A percentile compares a stretch with the other conserved stretches of the same genome.
Conservation (phyloP, 2,888 invertebrate genomes). For the Octodonta nipae region DNA sequence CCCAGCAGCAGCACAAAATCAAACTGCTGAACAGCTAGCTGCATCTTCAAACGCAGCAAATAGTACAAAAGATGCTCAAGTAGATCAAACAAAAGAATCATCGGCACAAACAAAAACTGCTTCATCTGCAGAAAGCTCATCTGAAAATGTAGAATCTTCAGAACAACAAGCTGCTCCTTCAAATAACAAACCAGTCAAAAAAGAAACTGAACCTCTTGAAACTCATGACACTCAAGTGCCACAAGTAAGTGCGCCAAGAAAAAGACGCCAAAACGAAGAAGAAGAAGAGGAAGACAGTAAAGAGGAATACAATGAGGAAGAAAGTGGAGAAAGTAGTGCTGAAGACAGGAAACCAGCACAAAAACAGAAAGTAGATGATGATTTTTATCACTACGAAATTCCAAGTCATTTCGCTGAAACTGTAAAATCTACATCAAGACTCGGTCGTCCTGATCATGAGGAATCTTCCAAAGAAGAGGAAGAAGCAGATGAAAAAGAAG, state of each 20-base stretch:
- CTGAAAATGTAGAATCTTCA: slow-evolving; percentile 2
- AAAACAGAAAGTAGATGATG: slow-evolving; percentile 8
- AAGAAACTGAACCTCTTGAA: slow-evolving; percentile 14
- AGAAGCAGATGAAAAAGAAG: slow-evolving; percentile 30
- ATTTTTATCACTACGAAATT: slow-evolving; percentile 19
- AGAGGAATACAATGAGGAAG: slow-evolving; percentile 16
- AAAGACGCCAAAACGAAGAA: slow-evolving; percentile 4
- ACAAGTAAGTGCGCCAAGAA: slow-evolving; percentile 3
- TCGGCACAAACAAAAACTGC: slow-evolving; percentile 5
- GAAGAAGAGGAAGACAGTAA: slow-evolving; percentile 8
- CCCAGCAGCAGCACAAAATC: too few relatives aligned
- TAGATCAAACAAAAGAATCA: slow-evolving; percentile 5
- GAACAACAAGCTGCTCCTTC: slow-evolving; percentile 23
- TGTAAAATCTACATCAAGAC: slow-evolving; percentile 15
- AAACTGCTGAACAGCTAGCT: too few relatives aligned
- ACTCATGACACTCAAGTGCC: slow-evolving; percentile 11
- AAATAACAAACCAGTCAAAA: slow-evolving; percentile 16
- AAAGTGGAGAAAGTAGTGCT: slow-evolving; percentile 5
- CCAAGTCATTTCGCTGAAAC: slow-evolving; percentile 24
- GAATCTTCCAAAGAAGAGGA: slow-evolving; percentile 3
- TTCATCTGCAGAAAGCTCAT: slow-evolving; percentile 3
- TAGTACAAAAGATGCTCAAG: too few relatives aligned
- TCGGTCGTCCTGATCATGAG: neutral
- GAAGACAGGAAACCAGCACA: slow-evolving; percentile 6
- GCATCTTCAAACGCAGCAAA: too few relatives aligned